These are phyloP conservation scores for Diplosoma virens DNA, from an alignment of 23 tunicate species.

Conservation along the genomic window DNA sequence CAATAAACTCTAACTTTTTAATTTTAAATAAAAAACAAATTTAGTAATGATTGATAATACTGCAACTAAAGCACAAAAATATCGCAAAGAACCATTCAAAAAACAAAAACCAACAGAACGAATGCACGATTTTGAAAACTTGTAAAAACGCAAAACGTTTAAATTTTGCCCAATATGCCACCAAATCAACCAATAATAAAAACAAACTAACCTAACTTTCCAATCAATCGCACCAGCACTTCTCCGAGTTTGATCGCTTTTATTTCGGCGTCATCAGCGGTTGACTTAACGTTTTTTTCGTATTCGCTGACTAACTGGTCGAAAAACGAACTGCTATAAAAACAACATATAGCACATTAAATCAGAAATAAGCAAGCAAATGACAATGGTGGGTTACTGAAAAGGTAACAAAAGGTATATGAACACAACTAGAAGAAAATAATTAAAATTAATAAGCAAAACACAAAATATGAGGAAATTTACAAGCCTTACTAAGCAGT, in stretches of 20 bases:
- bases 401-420: too few relatives aligned
- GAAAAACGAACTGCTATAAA: constrained; percentile 6
- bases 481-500: too few relatives aligned
- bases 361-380: too few relatives aligned
- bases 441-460: too few relatives aligned
- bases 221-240: constrained; percentile 20
- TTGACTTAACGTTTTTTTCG: not conserved
- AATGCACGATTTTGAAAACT: not conserved
- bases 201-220: constrained; percentile 18
- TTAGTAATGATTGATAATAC: too few relatives aligned
- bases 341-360: too few relatives aligned
- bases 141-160: not conserved
- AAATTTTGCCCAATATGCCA: not conserved
- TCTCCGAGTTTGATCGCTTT: constrained; percentile 30
- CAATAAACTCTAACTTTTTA: too few relatives aligned
- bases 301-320: constrained; percentile 13
- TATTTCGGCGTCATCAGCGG: constrained; percentile 1
- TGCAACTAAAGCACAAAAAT: not conserved
- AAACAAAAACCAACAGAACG: not conserved
- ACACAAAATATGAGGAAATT: too few relatives aligned
- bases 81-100: not conserved
- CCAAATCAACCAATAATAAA: not conserved
- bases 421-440: too few relatives aligned
- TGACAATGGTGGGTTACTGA: too few relatives aligned
- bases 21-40: too few relatives aligned